Evolutionary conservation across 92 coral and sea anemone genomes (phyloP), one percentile per base, ranked within the genome.

Genomic region (Virgularia gustaviana): DNA sequence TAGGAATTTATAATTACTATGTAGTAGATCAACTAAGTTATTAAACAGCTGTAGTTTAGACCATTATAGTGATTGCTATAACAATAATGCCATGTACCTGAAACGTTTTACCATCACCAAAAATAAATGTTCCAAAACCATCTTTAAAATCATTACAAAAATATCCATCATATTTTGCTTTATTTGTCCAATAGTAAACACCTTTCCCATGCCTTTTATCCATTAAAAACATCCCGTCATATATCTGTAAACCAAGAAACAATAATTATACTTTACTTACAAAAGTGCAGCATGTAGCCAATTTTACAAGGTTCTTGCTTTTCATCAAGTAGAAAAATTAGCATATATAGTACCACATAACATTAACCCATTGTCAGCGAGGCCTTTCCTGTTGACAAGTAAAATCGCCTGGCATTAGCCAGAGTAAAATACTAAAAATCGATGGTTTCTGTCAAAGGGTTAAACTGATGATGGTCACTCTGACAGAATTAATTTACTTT

Each of bases 151-250:
- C 99, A 83, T 89, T 79, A 49, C 64, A 84, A 83, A 94, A 94
- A 65, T 87, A 86, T 19, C 99, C 99, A 42, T 83, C 86, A 79
- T 89, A 94, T 64, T 42, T 87, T 25, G 99, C 87, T 38, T 91
- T 89, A 83, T 89, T 87, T 16, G 96, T 96, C 99, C 99, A 94
- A 6, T 80, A 74, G 42, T 94, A 94, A 1, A 63, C 72, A 18
- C 99, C 99, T 65, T 83, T 87, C 0, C 99, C 99, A 77, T 83
- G 96, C 27, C 87, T 84, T 66, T 62, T 89, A 71, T 94, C 99
- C 33, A 73, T 65, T 42, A 87, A 74, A 63, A 86, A 94, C 52
- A 63, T 78, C 24, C 99, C 99, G 43, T 71, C 73, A 76, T 94
- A 89, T 19, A 85, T 70, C 99, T 94, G 64, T 25, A 63, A 38